A percentile compares a stretch with the other conserved stretches of the same genome.
Conservation (phyloP, 2,797 vertebrate genomes). For the Xiphorhynchus erythropygius region DNA sequence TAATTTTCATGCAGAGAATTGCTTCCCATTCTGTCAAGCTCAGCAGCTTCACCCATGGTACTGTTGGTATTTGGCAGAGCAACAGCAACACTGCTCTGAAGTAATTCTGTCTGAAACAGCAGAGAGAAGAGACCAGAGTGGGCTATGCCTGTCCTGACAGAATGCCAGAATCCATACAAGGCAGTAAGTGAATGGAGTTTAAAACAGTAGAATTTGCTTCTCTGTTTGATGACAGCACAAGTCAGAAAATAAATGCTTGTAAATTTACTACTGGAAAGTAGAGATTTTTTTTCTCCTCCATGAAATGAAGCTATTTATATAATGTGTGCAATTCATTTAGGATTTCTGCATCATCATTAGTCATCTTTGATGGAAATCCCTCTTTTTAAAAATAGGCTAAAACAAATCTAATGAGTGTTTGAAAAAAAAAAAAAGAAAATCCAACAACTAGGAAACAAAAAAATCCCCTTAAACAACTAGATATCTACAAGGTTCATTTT, state of each 20-base stretch:
- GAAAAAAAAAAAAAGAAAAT: not conserved
- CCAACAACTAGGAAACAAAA: not conserved
- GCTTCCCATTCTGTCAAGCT: not conserved
- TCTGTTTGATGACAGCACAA: not conserved
- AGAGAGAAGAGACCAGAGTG: not conserved
- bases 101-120: not conserved
- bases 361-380: not conserved
- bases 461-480: not conserved
- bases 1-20: not conserved
- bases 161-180: not conserved
- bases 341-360: not conserved
- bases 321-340: not conserved
- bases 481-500: not conserved
- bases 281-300: not conserved
- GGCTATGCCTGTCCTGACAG: not conserved
- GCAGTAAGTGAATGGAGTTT: not conserved
- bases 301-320: not conserved
- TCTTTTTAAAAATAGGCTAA: not conserved
- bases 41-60: not conserved
- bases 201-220: not conserved
- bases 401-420: not conserved
- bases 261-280: not conserved
- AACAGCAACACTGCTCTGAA: not conserved
- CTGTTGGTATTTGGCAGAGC: not conserved
- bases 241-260: not conserved